Conservation (phyloP, 2,113 vertebrate genomes). For the Mandrillus leucophaeus region DNA sequence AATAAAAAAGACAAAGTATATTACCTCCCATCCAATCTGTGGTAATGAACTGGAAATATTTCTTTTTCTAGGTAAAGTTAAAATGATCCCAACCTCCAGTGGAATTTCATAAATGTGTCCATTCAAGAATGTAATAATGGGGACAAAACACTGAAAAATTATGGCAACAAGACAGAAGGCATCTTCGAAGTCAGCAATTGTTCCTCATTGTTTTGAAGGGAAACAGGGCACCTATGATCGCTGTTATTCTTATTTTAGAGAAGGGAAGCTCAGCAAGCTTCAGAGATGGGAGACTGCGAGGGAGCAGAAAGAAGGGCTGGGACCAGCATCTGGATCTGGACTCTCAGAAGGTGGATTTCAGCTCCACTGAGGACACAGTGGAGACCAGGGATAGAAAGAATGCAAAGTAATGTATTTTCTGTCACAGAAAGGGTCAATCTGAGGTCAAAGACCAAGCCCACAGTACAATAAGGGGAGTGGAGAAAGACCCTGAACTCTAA, state of each 20-base stretch:
- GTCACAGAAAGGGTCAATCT: not conserved
- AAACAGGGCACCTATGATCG: fast-evolving
- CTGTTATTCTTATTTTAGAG: not conserved
- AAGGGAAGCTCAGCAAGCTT: not conserved
- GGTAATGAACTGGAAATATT: not conserved
- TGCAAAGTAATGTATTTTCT: not conserved
- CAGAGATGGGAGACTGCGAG: not conserved
- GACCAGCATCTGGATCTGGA: not conserved
- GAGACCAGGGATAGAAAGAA: not conserved
- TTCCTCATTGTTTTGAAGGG: not conserved
- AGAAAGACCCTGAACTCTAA: not conserved
- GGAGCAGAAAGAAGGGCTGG: not conserved
- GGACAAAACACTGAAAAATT: not conserved
- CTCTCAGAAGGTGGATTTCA: not conserved
- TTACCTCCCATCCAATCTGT: not conserved
- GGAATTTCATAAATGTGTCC: not conserved
- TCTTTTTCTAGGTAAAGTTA: not conserved
- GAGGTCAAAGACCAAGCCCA: not conserved
- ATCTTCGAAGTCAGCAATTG: fast-evolving
- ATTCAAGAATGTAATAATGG: not conserved
- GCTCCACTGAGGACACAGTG: not conserved
- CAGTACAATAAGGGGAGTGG: not conserved
- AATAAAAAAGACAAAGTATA: slow-evolving; percentile 16
- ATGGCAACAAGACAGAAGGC: fast-evolving
- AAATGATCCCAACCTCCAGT: not conserved